Percentiles rank a stretch among this genome's conserved stretches.
These are phyloP conservation scores for Tauraco erythrolophus DNA, from an alignment of 2,113 vertebrate genomes.

Conservation along the genomic window DNA sequence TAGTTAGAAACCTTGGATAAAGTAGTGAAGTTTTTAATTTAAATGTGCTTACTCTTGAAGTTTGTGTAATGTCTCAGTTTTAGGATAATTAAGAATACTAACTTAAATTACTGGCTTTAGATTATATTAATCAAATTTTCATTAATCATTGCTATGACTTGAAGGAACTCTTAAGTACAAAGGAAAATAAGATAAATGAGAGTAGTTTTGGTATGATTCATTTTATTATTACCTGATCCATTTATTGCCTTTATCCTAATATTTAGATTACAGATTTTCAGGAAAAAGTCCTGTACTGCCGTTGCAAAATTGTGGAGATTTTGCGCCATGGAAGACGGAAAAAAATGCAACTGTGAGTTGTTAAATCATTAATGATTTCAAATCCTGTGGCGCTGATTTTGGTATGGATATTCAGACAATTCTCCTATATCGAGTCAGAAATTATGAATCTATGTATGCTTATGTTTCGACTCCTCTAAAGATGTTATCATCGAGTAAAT, in stretches of 20 bases:
- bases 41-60: neutral
- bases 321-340: constrained; percentile 58
- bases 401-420: neutral
- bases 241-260: constrained; percentile 14
- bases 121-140: constrained; percentile 1
- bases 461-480: neutral
- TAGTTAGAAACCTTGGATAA: neutral
- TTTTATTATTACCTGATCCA: neutral
- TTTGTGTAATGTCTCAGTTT: neutral
- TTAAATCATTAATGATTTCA: neutral
- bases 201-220: neutral
- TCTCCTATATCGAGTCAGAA: neutral
- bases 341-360: constrained; percentile 69
- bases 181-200: neutral
- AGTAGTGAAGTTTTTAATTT: neutral
- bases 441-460: neutral
- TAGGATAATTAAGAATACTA: neutral
- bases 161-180: neutral
- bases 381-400: neutral
- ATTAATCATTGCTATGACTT: constrained; percentile 4
- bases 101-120: neutral
- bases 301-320: constrained; percentile 16
- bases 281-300: constrained; percentile 31
- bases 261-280: constrained; percentile 69
- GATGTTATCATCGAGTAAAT: neutral